A percentile compares a stretch with the other conserved stretches of the same genome.
Conservation (phyloP, 2,797 vertebrate species). For the Oryzias sinensis region DNA sequence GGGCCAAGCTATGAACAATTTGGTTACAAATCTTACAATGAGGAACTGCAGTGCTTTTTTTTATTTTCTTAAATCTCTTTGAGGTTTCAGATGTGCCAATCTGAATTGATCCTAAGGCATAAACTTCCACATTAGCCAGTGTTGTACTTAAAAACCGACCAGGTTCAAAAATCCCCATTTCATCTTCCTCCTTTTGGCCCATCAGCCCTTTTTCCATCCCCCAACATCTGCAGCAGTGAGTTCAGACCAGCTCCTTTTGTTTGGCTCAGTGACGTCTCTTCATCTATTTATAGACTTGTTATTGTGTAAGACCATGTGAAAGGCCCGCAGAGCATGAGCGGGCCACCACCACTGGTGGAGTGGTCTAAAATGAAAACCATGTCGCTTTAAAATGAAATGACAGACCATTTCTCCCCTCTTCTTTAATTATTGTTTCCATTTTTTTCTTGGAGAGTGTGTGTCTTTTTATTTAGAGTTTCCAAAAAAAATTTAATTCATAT, state of each 20-base stretch:
- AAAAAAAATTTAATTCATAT: too few relatives aligned
- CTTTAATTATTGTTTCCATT: background rate
- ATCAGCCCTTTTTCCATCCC: constrained; percentile 33
- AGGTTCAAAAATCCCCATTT: constrained; percentile 17
- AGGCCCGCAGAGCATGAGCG: constrained; percentile 34
- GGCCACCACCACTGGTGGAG: constrained; percentile 15
- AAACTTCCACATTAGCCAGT: background rate
- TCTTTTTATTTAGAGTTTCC: too few relatives aligned
- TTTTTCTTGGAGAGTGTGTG: background rate
- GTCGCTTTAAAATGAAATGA: constrained; percentile 1
- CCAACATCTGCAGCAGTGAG: constrained; percentile 54
- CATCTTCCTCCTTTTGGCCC: constrained; percentile 23
- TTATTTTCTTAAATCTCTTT: too few relatives aligned
- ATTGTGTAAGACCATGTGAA: constrained; percentile 57
- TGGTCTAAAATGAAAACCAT: constrained; percentile 6
- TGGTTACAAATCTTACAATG: background rate
- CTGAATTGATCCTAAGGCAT: constrained; percentile 1
- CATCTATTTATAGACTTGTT: constrained; percentile 69
- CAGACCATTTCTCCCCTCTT: background rate
- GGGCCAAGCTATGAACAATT: background rate
- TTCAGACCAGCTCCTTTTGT: constrained; percentile 51
- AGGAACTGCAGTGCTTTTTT: too few relatives aligned
- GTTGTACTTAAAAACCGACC: background rate
- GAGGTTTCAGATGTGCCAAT: too few relatives aligned
- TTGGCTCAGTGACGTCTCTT: constrained; percentile 45